These are phyloP conservation scores for Lacerta agilis DNA, from an alignment of 2,797 vertebrate species.

Conservation along the genomic window DNA sequence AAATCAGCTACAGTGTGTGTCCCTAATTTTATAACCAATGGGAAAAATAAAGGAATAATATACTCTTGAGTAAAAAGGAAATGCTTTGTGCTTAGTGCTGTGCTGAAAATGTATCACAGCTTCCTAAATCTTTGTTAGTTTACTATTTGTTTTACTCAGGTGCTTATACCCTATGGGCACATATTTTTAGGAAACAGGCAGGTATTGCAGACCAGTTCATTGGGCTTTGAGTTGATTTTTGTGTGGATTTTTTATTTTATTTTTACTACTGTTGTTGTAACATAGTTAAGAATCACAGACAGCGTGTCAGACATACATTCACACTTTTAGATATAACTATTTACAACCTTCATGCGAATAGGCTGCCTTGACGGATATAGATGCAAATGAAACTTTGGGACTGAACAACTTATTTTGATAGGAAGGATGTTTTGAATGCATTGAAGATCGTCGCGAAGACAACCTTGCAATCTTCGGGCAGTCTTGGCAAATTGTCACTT, in stretches of 20 bases:
- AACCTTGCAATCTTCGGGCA: constrained; percentile 43
- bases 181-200: background rate
- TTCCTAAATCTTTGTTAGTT: background rate
- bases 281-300: background rate
- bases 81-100: background rate
- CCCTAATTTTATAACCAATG: background rate
- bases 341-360: background rate
- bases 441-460: constrained; percentile 48
- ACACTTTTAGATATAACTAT: background rate
- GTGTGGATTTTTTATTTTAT: background rate
- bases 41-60: background rate
- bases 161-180: background rate
- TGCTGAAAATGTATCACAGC: constrained; percentile 4
- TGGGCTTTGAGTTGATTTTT: background rate
- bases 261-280: constrained; percentile 17
- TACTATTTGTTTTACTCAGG: background rate
- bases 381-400: constrained; percentile 54
- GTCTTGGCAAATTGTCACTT: constrained; percentile 56
- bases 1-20: background rate
- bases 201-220: background rate
- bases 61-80: background rate
- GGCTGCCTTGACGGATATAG: background rate
- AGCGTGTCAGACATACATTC: background rate
- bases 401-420: constrained; percentile 20
- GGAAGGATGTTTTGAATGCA: constrained; percentile 34